Percentiles rank a stretch among this genome's conserved stretches.
phyloP scores from a whole-genome alignment of 1,140 invertebrate genomes.

The Drosophila kurseongensis region DNA sequence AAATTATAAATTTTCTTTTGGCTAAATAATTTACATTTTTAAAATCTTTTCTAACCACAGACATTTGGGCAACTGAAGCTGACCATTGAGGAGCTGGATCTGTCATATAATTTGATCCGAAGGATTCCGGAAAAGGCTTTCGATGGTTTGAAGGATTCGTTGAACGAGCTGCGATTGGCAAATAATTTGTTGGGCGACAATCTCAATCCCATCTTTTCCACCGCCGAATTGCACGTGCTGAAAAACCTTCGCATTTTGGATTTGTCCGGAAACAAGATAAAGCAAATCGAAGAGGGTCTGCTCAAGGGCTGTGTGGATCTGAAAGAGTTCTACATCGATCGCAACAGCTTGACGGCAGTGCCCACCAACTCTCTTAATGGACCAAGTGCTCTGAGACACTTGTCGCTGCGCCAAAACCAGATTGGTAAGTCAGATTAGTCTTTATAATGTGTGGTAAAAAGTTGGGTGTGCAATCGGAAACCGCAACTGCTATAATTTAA shows the following conservation, averaged over 20 bases:
- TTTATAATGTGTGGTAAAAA: not conserved
- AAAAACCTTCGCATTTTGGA: conserved; percentile 90
- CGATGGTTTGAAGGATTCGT: conserved; percentile 87
- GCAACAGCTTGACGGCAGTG: conserved; percentile 89
- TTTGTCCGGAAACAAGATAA: conserved; percentile 91
- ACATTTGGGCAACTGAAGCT: conserved; percentile 87
- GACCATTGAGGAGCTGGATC: conserved; percentile 90
- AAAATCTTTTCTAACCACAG: conserved; percentile 56
- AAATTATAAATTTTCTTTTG: not conserved
- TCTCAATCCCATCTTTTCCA: conserved; percentile 95
- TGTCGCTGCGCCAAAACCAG: conserved; percentile 91
- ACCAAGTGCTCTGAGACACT: conserved; percentile 88
- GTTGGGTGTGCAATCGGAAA: not conserved
- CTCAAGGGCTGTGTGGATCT: conserved; percentile 91
- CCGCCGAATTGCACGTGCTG: conserved; percentile 92
- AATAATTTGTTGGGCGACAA: conserved; percentile 95
- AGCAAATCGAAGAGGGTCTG: conserved; percentile 92
- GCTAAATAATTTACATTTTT: too few relatives aligned
- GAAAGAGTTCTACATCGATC: conserved; percentile 92
- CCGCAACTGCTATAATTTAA: conserved; percentile 1
- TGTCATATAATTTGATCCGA: conserved; percentile 92
- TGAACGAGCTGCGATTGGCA: conserved; percentile 90
- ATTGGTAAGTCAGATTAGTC: conserved; percentile 88
- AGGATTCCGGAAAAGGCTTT: conserved; percentile 91
- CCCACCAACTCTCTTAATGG: conserved; percentile 92